Percentiles rank a stretch among this genome's conserved stretches.
Conservation (phyloP, 2,113 vertebrate species). For the Coreoperca whiteheadi region DNA sequence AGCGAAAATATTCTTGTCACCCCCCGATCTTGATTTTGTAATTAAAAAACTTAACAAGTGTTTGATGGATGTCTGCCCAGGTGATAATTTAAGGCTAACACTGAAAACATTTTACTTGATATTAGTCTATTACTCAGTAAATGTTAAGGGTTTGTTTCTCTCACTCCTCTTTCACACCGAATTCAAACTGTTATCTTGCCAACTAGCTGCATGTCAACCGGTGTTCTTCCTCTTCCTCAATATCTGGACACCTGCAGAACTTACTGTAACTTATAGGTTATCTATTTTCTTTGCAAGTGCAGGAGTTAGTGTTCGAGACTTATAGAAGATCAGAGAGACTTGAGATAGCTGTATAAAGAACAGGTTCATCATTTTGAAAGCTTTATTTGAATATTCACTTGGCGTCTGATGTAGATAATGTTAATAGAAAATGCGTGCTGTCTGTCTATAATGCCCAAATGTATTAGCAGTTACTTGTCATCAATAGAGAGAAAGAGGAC, state of each 20-base stretch:
- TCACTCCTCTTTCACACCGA: not conserved
- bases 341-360: constrained; percentile 7
- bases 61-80: not conserved
- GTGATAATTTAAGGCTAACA: not conserved
- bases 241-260: not conserved
- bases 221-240: not conserved
- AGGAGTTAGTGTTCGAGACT: not conserved
- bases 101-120: not conserved
- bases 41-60: not conserved
- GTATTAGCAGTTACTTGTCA: constrained; percentile 3
- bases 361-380: constrained; percentile 9
- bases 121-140: constrained; percentile 3
- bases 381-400: not conserved
- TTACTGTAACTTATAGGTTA: not conserved
- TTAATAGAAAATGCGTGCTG: not conserved
- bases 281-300: not conserved
- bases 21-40: not conserved
- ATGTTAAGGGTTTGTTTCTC: not conserved
- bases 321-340: not conserved
- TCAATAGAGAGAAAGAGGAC: not conserved
- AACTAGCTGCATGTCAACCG: not conserved
- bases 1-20: not conserved
- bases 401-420: not conserved
- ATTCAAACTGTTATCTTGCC: constrained; percentile 1
- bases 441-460: constrained; percentile 13